Evolutionary conservation across 2,797 vertebrate species (phyloP), one percentile per base, ranked within the genome.

Genomic region (Pelodytes ibericus): DNA sequence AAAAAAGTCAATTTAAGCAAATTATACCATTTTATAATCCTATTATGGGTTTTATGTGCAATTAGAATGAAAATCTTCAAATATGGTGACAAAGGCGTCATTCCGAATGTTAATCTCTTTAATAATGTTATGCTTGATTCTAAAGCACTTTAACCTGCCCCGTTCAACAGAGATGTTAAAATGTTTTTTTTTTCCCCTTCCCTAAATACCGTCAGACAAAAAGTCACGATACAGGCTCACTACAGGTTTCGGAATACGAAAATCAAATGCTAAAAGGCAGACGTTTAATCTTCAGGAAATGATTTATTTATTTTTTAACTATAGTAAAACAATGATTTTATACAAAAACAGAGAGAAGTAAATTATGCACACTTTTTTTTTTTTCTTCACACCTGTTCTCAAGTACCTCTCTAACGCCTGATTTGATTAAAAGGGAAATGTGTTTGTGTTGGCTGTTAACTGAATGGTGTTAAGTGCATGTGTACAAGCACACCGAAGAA

Each of bases 51-150:
- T 77, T 72, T 66, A 72, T 77, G 74, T 60, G 75, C 62, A 71
- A 72, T 77, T 77, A 71, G 65, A 77, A 72, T 72, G 61, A 60
- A 71, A 77, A 77, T 77, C 29, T 71, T 77, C 68, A 65, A 77
- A 72, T 65, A 66, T 59, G 69, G 51, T 18, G 57, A n/a, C 10
- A 61, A 36, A 66, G 33, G 62, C 59, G 75, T 59, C 9, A 47
- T 47, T 68, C 75, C 71, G 62, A 72, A 77, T 71, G 61, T 71
- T 77, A 72, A 77, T 77, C 69, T 77, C 56, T 77, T 66, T 77
- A 66, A 71, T 72, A 72, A 71, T 71, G 49, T 71, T 72, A 72
- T 47, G 51, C 68, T 72, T 47, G 51, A 60, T 39, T 77, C 75
- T 20, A 51, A 72, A 77, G 69, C 61, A 41, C 47, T 24, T 15